Percentiles rank a stretch among this genome's conserved stretches.
Evolutionary conservation across 1,140 invertebrate genomes (phyloP).

Genomic region (Chlorops oryzae): DNA sequence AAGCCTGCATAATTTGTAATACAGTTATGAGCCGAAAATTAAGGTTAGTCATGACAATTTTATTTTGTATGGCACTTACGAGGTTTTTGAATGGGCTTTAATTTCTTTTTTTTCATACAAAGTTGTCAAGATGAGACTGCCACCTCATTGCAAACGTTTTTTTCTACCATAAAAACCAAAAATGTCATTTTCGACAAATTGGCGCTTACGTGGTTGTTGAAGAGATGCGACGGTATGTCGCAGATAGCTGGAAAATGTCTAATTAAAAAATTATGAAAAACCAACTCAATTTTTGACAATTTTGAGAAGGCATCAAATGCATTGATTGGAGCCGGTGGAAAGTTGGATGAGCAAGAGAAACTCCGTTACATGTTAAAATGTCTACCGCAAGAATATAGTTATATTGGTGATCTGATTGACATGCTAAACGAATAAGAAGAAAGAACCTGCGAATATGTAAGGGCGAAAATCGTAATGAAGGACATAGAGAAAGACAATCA

Average conservation of each 20-base stretch:
- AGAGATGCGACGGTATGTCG: too few species aligned
- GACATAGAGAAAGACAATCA: neutral
- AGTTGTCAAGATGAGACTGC: too few species aligned
- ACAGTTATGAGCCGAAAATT: too few species aligned
- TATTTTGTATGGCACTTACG: too few species aligned
- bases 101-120: too few species aligned
- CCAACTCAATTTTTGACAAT: constrained; percentile 23
- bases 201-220: too few species aligned
- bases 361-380: constrained; percentile 30
- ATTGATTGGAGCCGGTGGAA: constrained; percentile 28
- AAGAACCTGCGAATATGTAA: constrained; percentile 2
- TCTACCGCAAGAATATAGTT: constrained; percentile 22
- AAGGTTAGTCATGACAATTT: too few species aligned
- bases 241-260: constrained; percentile 29
- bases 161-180: too few species aligned
- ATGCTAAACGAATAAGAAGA: neutral
- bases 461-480: constrained; percentile 3
- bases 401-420: constrained; percentile 29
- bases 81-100: too few species aligned
- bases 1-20: too few species aligned
- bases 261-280: constrained; percentile 22
- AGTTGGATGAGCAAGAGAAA: constrained; percentile 30
- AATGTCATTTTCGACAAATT: too few species aligned
- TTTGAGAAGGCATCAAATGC: constrained; percentile 33
- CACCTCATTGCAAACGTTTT: too few species aligned